These are phyloP conservation scores for Drosophila grimshawi DNA, from an alignment of 1,140 invertebrate species.

Conservation along the genomic window DNA sequence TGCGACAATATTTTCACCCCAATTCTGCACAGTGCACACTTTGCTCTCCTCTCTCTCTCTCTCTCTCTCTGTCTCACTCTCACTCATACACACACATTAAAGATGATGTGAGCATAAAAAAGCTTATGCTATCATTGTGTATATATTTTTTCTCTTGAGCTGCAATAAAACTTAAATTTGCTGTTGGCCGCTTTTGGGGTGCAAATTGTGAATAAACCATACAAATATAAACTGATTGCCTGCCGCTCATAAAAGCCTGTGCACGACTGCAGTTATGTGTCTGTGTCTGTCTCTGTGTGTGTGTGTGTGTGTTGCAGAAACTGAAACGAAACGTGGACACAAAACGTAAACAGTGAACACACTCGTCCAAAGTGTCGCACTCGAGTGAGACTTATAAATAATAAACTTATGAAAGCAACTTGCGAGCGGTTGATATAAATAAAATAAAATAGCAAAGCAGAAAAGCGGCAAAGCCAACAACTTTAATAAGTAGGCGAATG, in stretches of 20 bases:
- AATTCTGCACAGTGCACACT: conserved; percentile 14
- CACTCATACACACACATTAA: conserved; percentile 5
- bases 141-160: not conserved
- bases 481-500: conserved; percentile 34
- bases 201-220: conserved; percentile 73
- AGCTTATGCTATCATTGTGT: conserved; percentile 16
- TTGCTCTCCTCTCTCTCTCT: not conserved
- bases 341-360: conserved; percentile 43
- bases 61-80: not conserved
- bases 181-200: conserved; percentile 35
- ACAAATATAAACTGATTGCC: conserved; percentile 68
- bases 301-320: not conserved
- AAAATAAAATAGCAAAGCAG: conserved; percentile 53
- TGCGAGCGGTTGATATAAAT: conserved; percentile 45
- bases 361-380: conserved; percentile 69
- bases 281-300: not conserved
- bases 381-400: conserved; percentile 72
- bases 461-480: conserved; percentile 29
- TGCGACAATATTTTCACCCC: conserved; percentile 48
- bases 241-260: conserved; percentile 45
- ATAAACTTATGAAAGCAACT: conserved; percentile 69
- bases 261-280: conserved; percentile 18
- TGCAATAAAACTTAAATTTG: conserved; percentile 57
- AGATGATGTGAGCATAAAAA: conserved; percentile 44
- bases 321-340: conserved; percentile 14